Evolutionary conservation across 2,888 invertebrate genomes (phyloP).

Genomic region (Eilema sororculum): DNA sequence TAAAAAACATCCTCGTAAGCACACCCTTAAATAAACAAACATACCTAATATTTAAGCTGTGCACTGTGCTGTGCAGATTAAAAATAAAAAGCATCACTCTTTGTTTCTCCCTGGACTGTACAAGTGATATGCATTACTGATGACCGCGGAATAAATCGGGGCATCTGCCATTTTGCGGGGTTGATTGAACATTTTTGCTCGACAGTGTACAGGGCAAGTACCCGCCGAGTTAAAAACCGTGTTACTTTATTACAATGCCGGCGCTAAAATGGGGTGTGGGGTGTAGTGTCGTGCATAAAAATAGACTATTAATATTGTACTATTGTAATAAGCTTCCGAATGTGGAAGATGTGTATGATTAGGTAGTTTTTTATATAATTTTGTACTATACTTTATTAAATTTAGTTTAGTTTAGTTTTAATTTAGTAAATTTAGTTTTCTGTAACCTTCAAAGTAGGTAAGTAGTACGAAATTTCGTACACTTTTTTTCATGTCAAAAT

Average conservation of each 20-base stretch:
- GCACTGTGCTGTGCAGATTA: not conserved
- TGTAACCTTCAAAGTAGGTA: too few relatives aligned
- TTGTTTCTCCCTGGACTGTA: not conserved
- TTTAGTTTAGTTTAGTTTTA: too few relatives aligned
- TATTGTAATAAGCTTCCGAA: not conserved
- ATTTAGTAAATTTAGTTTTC: too few relatives aligned
- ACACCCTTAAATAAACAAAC: not conserved
- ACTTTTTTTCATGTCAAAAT: too few relatives aligned
- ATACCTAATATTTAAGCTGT: not conserved
- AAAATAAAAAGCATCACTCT: slow-evolving; percentile 8
- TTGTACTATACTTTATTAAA: not conserved
- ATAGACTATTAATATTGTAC: slow-evolving; percentile 14
- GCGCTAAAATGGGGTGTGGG: slow-evolving; percentile 62
- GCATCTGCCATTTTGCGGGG: slow-evolving; percentile 40
- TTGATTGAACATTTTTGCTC: slow-evolving; percentile 15
- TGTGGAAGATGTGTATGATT: not conserved
- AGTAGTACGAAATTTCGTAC: too few relatives aligned
- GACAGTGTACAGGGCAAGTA: slow-evolving; percentile 24
- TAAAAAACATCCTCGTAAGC: too few relatives aligned
- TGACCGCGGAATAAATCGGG: slow-evolving; percentile 21
- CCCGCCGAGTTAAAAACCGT: slow-evolving; percentile 75
- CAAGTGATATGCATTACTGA: slow-evolving; percentile 43
- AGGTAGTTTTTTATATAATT: not conserved
- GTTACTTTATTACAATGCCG: slow-evolving; percentile 82
- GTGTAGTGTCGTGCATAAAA: slow-evolving; percentile 56